These are phyloP conservation scores for Heterodera carotae DNA, from an alignment of 1,140 invertebrate species.

Conservation along the genomic window DNA sequence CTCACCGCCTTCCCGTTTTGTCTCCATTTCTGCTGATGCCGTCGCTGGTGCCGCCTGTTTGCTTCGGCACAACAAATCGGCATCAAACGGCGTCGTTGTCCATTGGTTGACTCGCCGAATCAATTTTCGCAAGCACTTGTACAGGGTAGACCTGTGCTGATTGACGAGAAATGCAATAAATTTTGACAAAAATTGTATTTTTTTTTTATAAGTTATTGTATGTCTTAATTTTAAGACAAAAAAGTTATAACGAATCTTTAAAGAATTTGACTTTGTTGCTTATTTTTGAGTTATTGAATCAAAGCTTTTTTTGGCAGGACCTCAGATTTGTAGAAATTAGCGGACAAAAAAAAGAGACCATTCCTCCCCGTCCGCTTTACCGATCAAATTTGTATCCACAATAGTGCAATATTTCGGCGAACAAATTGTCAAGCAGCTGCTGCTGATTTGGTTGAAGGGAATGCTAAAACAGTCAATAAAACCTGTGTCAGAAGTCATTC, in stretches of 20 bases:
- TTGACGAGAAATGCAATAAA: background rate
- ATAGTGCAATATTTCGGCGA: slow-evolving; percentile 22
- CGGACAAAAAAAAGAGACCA: too few relatives aligned
- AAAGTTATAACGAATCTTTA: too few relatives aligned
- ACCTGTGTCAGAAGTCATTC: background rate
- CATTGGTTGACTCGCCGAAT: slow-evolving; percentile 16
- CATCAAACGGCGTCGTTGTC: slow-evolving; percentile 7
- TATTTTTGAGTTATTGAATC: too few relatives aligned
- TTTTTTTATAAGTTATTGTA: background rate
- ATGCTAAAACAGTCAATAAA: background rate
- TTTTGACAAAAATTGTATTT: background rate
- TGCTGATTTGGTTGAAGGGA: background rate
- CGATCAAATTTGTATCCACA: slow-evolving; percentile 28
- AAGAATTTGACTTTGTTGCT: too few relatives aligned
- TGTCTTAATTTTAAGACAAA: too few relatives aligned
- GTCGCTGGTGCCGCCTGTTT: too few relatives aligned
- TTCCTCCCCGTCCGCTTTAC: too few relatives aligned
- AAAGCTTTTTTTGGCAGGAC: too few relatives aligned
- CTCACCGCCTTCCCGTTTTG: too few relatives aligned
- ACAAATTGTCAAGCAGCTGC: slow-evolving; percentile 23
- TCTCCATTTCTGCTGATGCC: too few relatives aligned
- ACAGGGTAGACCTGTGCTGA: slow-evolving; percentile 7
- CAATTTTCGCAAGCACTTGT: slow-evolving; percentile 18
- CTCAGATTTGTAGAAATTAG: too few relatives aligned
- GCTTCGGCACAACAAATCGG: slow-evolving; percentile 2